Evolutionary conservation across 2,888 invertebrate species (phyloP).

Genomic region (Metellina segmentata): DNA sequence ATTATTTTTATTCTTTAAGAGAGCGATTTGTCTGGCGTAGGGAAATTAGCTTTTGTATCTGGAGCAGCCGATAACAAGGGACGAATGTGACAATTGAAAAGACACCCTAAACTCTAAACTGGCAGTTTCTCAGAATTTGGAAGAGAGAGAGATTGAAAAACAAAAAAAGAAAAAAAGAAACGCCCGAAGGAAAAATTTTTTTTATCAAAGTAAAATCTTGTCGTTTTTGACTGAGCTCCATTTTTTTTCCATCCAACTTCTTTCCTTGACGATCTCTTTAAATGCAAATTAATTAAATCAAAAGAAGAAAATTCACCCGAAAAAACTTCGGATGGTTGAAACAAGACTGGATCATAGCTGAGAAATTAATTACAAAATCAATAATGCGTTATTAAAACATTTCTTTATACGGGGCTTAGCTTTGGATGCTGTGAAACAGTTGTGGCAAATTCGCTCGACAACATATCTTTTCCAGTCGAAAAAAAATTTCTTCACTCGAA

Average conservation of each 20-base stretch:
- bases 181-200: background rate
- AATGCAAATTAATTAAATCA: conserved; percentile 57
- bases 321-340: background rate
- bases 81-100: conserved; percentile 1
- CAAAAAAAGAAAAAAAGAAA: background rate
- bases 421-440: background rate
- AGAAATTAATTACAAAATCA: conserved; percentile 57
- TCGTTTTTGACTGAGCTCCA: background rate
- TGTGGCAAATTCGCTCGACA: background rate
- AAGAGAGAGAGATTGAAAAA: background rate
- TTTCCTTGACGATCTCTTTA: conserved; percentile 12
- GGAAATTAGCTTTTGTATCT: conserved; percentile 58
- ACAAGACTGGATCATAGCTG: background rate
- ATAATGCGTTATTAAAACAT: conserved; percentile 50
- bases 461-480: background rate
- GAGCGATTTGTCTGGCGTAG: background rate
- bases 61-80: conserved; percentile 12
- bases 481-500: background rate
- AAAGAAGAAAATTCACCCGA: background rate
- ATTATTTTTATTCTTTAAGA: background rate
- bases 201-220: background rate
- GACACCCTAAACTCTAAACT: conserved; percentile 12
- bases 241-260: background rate
- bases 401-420: background rate
- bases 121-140: conserved; percentile 15